Evolutionary conservation across 2,888 invertebrate genomes (phyloP).

Genomic region (Drosophila testacea): DNA sequence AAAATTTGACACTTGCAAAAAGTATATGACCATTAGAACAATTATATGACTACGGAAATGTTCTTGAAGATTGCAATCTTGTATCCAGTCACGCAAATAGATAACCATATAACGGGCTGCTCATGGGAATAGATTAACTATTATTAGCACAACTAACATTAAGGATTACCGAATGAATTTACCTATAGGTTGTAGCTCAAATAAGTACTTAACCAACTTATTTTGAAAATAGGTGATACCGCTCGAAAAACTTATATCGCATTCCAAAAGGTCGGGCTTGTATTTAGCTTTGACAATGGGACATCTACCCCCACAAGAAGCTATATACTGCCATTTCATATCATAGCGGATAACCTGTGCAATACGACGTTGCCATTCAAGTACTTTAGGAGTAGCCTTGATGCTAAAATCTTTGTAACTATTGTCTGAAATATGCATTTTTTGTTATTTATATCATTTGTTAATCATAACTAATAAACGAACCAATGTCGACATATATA

Average conservation of each 20-base stretch:
- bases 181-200: conserved; percentile 14
- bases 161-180: background rate
- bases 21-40: conserved; percentile 5
- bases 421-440: background rate
- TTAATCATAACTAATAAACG: background rate
- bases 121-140: background rate
- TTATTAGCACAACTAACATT: too few species aligned
- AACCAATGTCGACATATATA: conserved; percentile 8
- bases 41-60: conserved; percentile 6
- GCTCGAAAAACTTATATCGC: background rate
- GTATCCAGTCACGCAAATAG: conserved; percentile 1
- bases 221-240: background rate
- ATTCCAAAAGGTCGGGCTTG: background rate
- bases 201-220: conserved; percentile 7
- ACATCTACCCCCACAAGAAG: background rate
- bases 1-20: background rate
- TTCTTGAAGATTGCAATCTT: background rate
- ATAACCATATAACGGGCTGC: conserved; percentile 10
- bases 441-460: too few species aligned
- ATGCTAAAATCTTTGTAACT: background rate
- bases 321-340: background rate
- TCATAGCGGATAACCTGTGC: background rate
- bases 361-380: background rate
- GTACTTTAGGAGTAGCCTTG: background rate
- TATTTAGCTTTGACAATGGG: background rate